Evolutionary conservation across 2,113 vertebrate genomes (phyloP), one percentile per base, ranked within the genome.

Genomic region (Lipotes vexillifer): DNA sequence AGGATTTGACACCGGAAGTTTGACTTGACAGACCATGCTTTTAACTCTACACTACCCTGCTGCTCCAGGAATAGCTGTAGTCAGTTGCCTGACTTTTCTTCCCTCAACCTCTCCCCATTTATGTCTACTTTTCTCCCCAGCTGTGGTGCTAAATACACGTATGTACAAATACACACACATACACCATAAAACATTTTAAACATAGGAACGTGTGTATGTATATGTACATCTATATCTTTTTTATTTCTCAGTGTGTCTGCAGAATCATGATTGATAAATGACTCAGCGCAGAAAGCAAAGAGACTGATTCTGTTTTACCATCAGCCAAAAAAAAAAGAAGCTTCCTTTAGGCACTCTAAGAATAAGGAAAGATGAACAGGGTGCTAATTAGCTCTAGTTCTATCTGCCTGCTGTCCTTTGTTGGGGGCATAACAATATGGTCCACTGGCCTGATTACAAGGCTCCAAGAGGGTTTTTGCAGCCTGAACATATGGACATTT

Each of bases 401-500:
- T 86, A 33, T 96, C 65, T 36, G 68, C 75, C 97, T 97, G 90
- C 88, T 97, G 94, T 94, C 85, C 83, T 97, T 94, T 97, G 88
- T 96, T 86, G 78, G 85, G 69, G 82, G 94, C 77, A 83, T 93
- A 90, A 88, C 95, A 98, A 89, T 97, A 96, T 98, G 97, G 94
- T 97, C 93, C 78, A 80, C 88, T 97, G 97, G 96, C 96, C 88
- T 97, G 85, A 83, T 95, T 96, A 96, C 95, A 97, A 94, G 91
- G 36, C 68, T 97, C 91, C 89, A 93, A 89, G 77, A 93, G 88
- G 29, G 86, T 65, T 93, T 93, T 72, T 94, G 85, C 93, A 93
- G 86, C 78, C 71, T 44, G 94, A 98, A 11, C 97, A 97, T 97
- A 97, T 97, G 97, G 95, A 25, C 78, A 55, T 95, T 97, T 98